Base-by-base conservation (phyloP, 2,113 vertebrate genomes). In the Amblyopsis rosae region DNA sequence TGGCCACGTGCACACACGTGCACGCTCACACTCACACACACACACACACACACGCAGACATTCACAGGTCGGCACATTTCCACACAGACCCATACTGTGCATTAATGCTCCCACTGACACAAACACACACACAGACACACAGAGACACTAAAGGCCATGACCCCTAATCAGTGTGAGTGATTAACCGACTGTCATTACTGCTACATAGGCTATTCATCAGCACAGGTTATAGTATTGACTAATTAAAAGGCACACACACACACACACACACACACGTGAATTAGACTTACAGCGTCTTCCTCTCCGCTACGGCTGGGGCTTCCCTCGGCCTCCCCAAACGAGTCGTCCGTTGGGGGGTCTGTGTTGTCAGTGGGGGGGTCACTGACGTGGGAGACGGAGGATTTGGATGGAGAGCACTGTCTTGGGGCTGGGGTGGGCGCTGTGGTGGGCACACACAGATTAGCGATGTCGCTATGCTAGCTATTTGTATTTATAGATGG, bases 221-320 rank as follows among this genome's bases (percentile, higher is more conserved):
- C 8, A 46, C 79, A 73, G 67, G 73, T 80, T 79, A 26, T 26
- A 76, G 68, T 49, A 79, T 60, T 41, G 67, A 73, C 54, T 75
- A 78, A 69, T 82, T 82, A 77, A 79, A 76, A 51, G 55, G 45
- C 26, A 61, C 58, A 78, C 55, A 57, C 79, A 77, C 76, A 77
- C 72, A 47, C 61, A 50, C 47, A 63, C 61, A 26, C 61, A 63
- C 59, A 46, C 61, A 55, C 19, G 50, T 33, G 47, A 33, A 62
- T 35, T 49, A 76, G 75, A 96, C 98, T 98, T 92, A 99, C 98
- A 90, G 94, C 91, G 70, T 97, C 97, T 80, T 96, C 96, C 87
- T 96, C 96, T 90, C 95, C 96, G 17, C 94, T 98, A 90, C 96
- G 96, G 90, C 95, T 97, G 33, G 96, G 97, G 82, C 96, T 98